Evolutionary conservation across 2,113 vertebrate species (phyloP).

Genomic region (Colius striatus): DNA sequence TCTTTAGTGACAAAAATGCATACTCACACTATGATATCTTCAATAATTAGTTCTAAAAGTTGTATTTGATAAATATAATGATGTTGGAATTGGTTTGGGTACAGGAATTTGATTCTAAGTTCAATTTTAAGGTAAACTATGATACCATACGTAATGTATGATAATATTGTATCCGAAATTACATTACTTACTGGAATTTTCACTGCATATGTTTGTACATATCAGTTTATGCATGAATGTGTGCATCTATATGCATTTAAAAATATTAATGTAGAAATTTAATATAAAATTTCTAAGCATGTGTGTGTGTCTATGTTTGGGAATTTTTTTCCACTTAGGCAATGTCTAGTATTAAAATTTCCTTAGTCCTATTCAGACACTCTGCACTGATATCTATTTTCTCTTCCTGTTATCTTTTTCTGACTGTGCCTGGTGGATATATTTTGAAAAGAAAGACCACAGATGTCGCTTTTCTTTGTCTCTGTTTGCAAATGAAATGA

Average conservation of each 20-base stretch:
- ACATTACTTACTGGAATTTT: neutral
- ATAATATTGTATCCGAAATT: neutral
- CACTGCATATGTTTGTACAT: accelerated
- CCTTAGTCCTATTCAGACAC: neutral
- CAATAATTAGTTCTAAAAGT: slow-evolving; percentile 19
- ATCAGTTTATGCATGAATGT: neutral
- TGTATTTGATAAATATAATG: slow-evolving; percentile 8
- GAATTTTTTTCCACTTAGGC: neutral
- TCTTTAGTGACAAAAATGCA: slow-evolving; percentile 18
- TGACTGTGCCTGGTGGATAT: neutral
- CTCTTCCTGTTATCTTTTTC: slow-evolving; percentile 39
- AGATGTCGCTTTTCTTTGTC: neutral
- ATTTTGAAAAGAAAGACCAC: neutral
- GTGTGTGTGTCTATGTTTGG: neutral
- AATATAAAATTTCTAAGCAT: neutral
- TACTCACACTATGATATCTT: neutral
- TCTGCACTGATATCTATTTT: neutral
- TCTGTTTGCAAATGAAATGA: neutral
- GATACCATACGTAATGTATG: neutral
- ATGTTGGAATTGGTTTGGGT: neutral
- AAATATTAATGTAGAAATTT: neutral
- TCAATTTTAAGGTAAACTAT: neutral
- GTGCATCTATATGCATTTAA: neutral
- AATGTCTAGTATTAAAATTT: neutral
- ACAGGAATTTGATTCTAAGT: neutral